These are phyloP conservation scores for Hirtodrosophila alboralis DNA, from an alignment of 2,888 invertebrate species.

Conservation along the genomic window DNA sequence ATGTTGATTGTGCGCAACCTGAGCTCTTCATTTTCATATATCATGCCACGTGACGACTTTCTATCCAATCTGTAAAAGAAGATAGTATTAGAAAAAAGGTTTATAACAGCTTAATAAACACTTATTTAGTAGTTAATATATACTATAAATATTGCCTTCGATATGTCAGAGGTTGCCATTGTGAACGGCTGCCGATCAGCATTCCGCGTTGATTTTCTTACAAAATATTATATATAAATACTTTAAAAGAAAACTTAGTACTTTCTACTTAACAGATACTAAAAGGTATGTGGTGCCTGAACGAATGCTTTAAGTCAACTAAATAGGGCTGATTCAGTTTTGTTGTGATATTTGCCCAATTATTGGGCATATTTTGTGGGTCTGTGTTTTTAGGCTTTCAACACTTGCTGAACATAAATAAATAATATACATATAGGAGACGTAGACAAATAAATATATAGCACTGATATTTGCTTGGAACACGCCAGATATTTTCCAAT, in stretches of 20 bases:
- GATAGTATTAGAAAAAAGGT: constrained; percentile 1
- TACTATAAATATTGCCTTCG: constrained; percentile 57
- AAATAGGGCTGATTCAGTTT: constrained; percentile 57
- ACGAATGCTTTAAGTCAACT: constrained; percentile 77
- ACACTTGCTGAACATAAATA: constrained; percentile 72
- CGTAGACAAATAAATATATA: constrained; percentile 69
- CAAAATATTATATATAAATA: not conserved
- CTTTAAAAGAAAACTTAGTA: constrained; percentile 11
- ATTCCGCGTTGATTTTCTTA: constrained; percentile 30
- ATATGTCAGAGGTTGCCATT: constrained; percentile 67
- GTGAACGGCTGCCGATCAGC: constrained; percentile 65
- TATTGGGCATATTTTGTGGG: constrained; percentile 45
- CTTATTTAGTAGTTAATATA: too few species aligned
- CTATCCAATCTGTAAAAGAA: constrained; percentile 90
- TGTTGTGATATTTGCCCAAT: constrained; percentile 52
- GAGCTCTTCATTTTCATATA: constrained; percentile 96
- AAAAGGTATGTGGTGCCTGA: constrained; percentile 44
- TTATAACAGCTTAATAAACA: too few species aligned
- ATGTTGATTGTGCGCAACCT: constrained; percentile 95
- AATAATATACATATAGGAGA: constrained; percentile 61
- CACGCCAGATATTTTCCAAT: constrained; percentile 28
- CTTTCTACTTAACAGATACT: not conserved
- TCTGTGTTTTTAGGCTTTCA: constrained; percentile 60
- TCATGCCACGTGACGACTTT: constrained; percentile 95
- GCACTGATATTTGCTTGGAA: constrained; percentile 43